phyloP scores from a whole-genome alignment of 2,888 invertebrate species.

The Drosophila stalkeri region DNA sequence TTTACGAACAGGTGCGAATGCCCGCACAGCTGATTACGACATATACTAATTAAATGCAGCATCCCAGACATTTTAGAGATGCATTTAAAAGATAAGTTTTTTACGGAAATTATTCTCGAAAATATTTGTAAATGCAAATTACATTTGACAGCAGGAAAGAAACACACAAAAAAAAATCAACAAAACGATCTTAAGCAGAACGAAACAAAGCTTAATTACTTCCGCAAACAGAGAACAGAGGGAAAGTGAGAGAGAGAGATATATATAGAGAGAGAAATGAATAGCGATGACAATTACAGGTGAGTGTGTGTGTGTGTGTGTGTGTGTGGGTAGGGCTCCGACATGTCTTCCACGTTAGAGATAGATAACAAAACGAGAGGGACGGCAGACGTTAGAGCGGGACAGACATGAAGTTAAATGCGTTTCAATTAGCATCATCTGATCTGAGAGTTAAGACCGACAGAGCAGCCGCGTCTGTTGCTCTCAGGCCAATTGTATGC shows the following conservation, averaged over 20 bases:
- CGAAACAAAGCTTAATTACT: constrained; percentile 43
- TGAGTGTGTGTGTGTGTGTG: constrained; percentile 9
- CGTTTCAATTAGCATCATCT: constrained; percentile 72
- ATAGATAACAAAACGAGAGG: constrained; percentile 5
- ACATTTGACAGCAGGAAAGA: constrained; percentile 30
- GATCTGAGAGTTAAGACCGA: constrained; percentile 8
- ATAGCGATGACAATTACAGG: constrained; percentile 21
- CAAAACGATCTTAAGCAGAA: constrained; percentile 40
- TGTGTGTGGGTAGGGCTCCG: constrained; percentile 21
- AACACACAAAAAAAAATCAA: background rate
- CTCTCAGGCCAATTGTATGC: constrained; percentile 61
- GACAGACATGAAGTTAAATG: constrained; percentile 38
- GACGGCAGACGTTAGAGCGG: constrained; percentile 11
- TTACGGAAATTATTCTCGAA: constrained; percentile 40
- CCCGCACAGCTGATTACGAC: constrained; percentile 23
- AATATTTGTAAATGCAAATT: constrained; percentile 53
- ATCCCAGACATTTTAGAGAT: constrained; percentile 37
- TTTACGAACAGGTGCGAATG: constrained; percentile 21
- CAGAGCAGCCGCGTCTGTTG: constrained; percentile 16
- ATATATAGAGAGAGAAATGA: background rate
- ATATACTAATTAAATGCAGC: constrained; percentile 37
- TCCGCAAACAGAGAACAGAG: constrained; percentile 32
- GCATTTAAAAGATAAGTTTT: constrained; percentile 35
- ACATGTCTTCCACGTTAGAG: constrained; percentile 15
- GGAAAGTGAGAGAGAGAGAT: background rate